Evolutionary conservation across 2,797 vertebrate genomes (phyloP).

Genomic region (Zalophus californianus): DNA sequence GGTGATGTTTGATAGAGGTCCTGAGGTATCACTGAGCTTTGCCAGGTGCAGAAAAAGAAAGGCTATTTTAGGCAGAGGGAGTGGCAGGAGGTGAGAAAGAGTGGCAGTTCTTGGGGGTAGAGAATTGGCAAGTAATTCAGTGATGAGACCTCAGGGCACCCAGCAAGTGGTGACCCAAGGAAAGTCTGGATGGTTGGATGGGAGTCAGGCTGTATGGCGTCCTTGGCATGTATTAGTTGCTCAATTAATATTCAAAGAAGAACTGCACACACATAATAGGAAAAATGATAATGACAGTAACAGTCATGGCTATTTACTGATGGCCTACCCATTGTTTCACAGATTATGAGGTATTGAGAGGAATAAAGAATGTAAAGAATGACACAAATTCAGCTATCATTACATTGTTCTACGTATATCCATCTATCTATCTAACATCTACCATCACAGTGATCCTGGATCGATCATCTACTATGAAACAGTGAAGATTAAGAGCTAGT

Average conservation of each 20-base stretch:
- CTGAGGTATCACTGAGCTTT: not conserved
- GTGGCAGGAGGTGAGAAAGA: not conserved
- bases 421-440: not conserved
- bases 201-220: not conserved
- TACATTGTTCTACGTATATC: not conserved
- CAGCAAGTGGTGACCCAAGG: not conserved
- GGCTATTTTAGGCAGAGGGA: not conserved
- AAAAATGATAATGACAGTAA: not conserved
- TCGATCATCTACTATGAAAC: not conserved
- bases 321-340: not conserved
- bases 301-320: not conserved
- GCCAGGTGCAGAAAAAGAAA: not conserved
- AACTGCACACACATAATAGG: not conserved
- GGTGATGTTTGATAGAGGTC: not conserved
- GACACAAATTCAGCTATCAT: not conserved
- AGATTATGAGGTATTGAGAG: not conserved
- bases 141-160: not conserved
- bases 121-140: not conserved
- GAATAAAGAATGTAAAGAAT: not conserved
- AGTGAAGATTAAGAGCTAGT: not conserved
- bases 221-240: too few relatives aligned
- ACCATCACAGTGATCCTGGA: not conserved
- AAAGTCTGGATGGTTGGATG: not conserved
- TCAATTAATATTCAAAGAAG: not conserved
- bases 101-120: not conserved